phyloP scores from a whole-genome alignment of 2,888 invertebrate genomes.

The Apodemia mormo region DNA sequence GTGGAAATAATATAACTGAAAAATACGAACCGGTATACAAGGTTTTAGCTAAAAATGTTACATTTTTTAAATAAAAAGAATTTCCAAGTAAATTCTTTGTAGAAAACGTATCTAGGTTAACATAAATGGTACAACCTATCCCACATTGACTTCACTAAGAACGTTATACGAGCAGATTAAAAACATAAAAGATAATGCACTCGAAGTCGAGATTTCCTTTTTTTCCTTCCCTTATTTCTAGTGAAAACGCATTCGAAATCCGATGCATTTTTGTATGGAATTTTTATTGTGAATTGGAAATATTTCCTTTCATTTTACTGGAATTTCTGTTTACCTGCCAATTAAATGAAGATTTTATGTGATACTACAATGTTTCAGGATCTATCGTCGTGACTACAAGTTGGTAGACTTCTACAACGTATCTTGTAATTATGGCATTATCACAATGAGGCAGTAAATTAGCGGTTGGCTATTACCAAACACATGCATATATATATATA shows the following conservation, averaged over 20 bases:
- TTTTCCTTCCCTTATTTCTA: slow-evolving; percentile 17
- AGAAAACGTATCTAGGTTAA: slow-evolving; percentile 16
- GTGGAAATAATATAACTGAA: too few species aligned
- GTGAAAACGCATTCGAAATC: not conserved
- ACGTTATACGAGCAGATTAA: slow-evolving; percentile 37
- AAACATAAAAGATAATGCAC: slow-evolving; percentile 40
- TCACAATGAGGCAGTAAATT: too few species aligned
- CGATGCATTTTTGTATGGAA: not conserved
- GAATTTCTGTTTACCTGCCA: too few species aligned
- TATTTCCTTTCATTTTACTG: not conserved
- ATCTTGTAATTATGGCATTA: too few species aligned
- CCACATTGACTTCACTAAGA: slow-evolving; percentile 32
- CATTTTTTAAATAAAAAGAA: not conserved
- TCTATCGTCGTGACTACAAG: too few species aligned
- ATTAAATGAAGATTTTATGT: too few species aligned
- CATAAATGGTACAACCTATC: not conserved
- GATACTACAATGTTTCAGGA: too few species aligned
- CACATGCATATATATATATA: too few species aligned
- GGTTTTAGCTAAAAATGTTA: not conserved
- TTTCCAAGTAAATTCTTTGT: not conserved
- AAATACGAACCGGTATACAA: too few species aligned
- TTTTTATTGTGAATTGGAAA: slow-evolving; percentile 5
- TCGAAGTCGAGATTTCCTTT: slow-evolving; percentile 30
- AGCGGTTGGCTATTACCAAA: too few species aligned
- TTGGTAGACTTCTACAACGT: too few species aligned